These are phyloP conservation scores for Amblyopsis hoosieri DNA, from an alignment of 2,797 vertebrate species.

Conservation along the genomic window DNA sequence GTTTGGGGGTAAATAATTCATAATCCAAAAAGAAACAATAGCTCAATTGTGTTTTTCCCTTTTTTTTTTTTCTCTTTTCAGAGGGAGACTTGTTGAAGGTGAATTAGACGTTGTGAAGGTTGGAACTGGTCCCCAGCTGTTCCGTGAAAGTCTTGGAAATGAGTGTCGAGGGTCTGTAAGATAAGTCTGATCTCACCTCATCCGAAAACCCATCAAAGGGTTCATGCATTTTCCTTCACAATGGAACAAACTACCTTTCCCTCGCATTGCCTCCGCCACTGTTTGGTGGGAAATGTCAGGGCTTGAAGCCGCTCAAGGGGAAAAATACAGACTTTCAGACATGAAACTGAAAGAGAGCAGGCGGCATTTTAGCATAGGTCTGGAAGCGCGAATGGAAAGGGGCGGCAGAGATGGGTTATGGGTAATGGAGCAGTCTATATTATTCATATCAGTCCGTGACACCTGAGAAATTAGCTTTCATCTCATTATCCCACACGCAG, in stretches of 20 bases:
- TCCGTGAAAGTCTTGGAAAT: slow-evolving; percentile 22
- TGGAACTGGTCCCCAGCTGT: slow-evolving; percentile 39
- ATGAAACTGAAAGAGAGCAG: slow-evolving; percentile 4
- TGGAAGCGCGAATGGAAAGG: not conserved
- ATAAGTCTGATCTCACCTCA: slow-evolving; percentile 34
- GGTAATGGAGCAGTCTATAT: slow-evolving; percentile 55
- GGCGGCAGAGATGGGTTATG: not conserved
- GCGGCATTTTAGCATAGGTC: not conserved
- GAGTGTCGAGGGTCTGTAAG: slow-evolving; percentile 20
- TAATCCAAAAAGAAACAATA: slow-evolving; percentile 55
- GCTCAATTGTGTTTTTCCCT: slow-evolving; percentile 6
- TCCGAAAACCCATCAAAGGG: slow-evolving; percentile 45
- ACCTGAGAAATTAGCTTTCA: slow-evolving; percentile 61
- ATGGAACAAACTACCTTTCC: slow-evolving; percentile 23
- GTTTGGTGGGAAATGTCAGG: slow-evolving; percentile 18
- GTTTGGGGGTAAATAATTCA: slow-evolving; percentile 66
- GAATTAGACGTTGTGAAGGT: slow-evolving; percentile 41
- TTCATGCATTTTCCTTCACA: slow-evolving; percentile 23
- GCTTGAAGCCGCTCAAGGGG: slow-evolving; percentile 35
- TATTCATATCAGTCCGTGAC: slow-evolving; percentile 65
- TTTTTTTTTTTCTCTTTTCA: slow-evolving; percentile 36
- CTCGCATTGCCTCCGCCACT: slow-evolving; percentile 26
- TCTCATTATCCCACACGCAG: slow-evolving; percentile 46
- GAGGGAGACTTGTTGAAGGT: slow-evolving; percentile 49
- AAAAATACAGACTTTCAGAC: slow-evolving; percentile 22